Base-by-base conservation (phyloP, 2,888 invertebrate species). In the Phania funesta region DNA sequence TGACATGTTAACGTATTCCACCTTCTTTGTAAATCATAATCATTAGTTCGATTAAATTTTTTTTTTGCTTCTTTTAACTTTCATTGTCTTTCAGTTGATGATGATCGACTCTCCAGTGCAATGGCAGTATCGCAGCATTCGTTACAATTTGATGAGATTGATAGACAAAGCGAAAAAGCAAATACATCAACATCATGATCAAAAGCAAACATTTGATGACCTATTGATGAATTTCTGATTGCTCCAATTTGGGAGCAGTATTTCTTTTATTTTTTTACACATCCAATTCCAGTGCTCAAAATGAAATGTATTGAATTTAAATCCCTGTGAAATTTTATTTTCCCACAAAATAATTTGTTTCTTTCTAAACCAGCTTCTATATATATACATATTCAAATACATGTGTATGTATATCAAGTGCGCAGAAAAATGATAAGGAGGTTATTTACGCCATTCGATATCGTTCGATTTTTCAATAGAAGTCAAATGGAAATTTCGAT, bases 1-100 rank as follows among this genome's bases (percentile, higher is more conserved):
- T 87, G 88, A 87, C 87, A 88, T 87, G 87, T 87, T 88, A 87
- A 88, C 87, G 87, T 85, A 84, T 85, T 85, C 85, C 86, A 85
- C 86, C 86, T 85, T 84, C 83, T 75, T 70, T 70, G 64, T 81
- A 83, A 84, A 84, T 84, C 83, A 84, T 84, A 84, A 84, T 82
- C 84, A 82, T 78, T 82, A 80, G 74, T 76, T 81, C 64, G 76
- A 81, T 81, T 71, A 80, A 60, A 81, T 67, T 76, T 80, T 64
- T 16, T 54, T 52, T 38, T 44, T 62, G 35, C 24, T 76, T 68
- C 29, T 54, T 68, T 70, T 56, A 68, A 67, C 70, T 58, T 52
- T 71, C 60, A 65, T 75, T 76, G 71, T 62, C 54, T 65, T 62
- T 29, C 13, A 48, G 54, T 52, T 62, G 65, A 79, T 60, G 29